A percentile compares a stretch with the other conserved stretches of the same genome.
Evolutionary conservation across 2,797 vertebrate species (phyloP).

Genomic region (Paguma larvata): DNA sequence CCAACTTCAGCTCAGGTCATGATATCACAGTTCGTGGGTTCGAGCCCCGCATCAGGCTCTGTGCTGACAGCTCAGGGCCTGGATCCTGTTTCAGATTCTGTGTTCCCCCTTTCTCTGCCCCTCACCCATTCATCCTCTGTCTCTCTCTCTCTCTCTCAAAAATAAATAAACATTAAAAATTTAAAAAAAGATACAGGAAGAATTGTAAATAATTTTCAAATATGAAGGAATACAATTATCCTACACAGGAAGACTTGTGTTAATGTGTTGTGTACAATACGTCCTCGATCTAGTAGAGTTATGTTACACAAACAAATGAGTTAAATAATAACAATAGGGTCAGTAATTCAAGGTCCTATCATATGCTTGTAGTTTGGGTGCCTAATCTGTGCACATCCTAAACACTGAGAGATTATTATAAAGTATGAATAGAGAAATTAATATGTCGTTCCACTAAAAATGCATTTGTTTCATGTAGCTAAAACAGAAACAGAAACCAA

Average conservation of each 20-base stretch:
- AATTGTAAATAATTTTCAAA: background rate
- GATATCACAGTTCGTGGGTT: too few relatives aligned
- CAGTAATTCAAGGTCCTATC: background rate
- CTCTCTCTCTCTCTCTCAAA: too few relatives aligned
- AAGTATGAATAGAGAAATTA: background rate
- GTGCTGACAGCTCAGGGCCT: too few relatives aligned
- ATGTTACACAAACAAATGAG: background rate
- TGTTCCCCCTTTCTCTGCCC: too few relatives aligned
- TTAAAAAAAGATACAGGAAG: background rate
- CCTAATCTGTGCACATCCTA: background rate
- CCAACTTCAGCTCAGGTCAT: too few relatives aligned
- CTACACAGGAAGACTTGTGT: background rate
- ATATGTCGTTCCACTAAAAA: background rate
- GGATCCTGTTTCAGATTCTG: too few relatives aligned
- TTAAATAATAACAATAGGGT: background rate
- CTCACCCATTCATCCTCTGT: too few relatives aligned
- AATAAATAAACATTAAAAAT: too few relatives aligned
- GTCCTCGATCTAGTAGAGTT: background rate
- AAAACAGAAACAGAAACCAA: background rate
- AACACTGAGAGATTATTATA: background rate
- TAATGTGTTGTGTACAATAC: background rate
- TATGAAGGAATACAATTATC: background rate
- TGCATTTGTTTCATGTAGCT: background rate
- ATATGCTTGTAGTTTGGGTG: background rate
- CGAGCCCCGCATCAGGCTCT: too few relatives aligned